phyloP scores from a whole-genome alignment of 2,797 vertebrate genomes.

The Spinus olivaceus region DNA sequence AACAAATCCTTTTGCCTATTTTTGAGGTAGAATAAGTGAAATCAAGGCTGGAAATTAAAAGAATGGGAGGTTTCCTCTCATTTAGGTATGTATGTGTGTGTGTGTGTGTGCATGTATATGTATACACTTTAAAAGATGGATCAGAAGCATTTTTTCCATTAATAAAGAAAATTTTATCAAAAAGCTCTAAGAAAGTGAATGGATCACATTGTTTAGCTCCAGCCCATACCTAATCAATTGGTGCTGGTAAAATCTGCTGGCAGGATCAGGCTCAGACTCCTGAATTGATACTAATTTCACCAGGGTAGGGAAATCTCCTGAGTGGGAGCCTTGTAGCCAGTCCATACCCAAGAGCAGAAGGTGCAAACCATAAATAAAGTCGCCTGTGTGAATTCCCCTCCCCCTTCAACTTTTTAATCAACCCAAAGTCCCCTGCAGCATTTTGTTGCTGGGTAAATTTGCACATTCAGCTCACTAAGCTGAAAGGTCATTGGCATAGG shows the following conservation, averaged over 20 bases:
- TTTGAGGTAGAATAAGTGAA: slow-evolving; percentile 21
- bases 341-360: neutral
- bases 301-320: neutral
- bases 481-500: neutral
- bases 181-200: neutral
- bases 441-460: slow-evolving; percentile 44
- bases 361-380: neutral
- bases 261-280: neutral
- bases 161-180: neutral
- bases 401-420: slow-evolving; percentile 13
- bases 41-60: neutral
- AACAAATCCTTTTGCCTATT: slow-evolving; percentile 8
- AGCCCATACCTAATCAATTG: neutral
- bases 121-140: neutral
- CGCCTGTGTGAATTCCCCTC: neutral
- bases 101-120: neutral
- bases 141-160: neutral
- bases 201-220: neutral
- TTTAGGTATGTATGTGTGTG: neutral
- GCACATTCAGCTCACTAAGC: slow-evolving; percentile 9
- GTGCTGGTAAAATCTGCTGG: neutral
- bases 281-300: neutral
- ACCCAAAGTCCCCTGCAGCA: slow-evolving; percentile 3
- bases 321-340: neutral
- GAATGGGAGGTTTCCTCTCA: neutral